Percentiles rank a stretch among this genome's conserved stretches.
phyloP scores from a whole-genome alignment of 1,140 invertebrate genomes.

The Apis florea region DNA sequence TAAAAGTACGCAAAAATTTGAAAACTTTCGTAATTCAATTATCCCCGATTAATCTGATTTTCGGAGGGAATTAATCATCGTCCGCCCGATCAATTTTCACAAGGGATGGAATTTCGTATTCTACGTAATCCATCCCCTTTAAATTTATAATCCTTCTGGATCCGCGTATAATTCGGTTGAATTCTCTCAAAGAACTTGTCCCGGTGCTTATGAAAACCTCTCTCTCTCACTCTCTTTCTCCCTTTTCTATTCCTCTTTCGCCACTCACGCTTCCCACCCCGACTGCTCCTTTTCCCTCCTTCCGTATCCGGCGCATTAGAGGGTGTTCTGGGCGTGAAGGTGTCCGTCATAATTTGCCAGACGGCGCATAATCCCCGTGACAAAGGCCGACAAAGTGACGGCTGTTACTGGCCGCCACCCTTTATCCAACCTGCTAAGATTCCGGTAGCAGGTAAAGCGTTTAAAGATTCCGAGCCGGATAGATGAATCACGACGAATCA shows the following conservation, averaged over 20 bases:
- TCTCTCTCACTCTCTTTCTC: neutral
- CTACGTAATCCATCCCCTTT: constrained; percentile 9
- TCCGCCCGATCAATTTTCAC: constrained; percentile 9
- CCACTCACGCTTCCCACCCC: neutral
- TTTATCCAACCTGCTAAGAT: constrained; percentile 67
- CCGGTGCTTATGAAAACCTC: constrained; percentile 36
- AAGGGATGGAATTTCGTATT: neutral
- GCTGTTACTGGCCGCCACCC: constrained; percentile 69
- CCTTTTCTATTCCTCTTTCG: constrained; percentile 7
- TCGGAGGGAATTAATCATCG: neutral
- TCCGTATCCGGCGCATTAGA: constrained; percentile 51
- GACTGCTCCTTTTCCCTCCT: constrained; percentile 20
- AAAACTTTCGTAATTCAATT: neutral
- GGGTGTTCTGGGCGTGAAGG: constrained; percentile 68
- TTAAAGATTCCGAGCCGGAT: constrained; percentile 56
- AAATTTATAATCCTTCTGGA: constrained; percentile 34
- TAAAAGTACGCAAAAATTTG: neutral
- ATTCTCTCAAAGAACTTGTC: constrained; percentile 40
- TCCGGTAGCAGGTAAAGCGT: constrained; percentile 72
- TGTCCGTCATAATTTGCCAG: constrained; percentile 76
- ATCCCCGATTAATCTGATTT: neutral
- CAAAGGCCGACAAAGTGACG: constrained; percentile 74
- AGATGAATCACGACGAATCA: constrained; percentile 57
- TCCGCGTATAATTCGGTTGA: constrained; percentile 41
- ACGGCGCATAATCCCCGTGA: constrained; percentile 74